Evolutionary conservation across 1,140 invertebrate genomes (phyloP), one percentile per base, ranked within the genome.

Genomic region (Mycetomoellerius zeteki): DNA sequence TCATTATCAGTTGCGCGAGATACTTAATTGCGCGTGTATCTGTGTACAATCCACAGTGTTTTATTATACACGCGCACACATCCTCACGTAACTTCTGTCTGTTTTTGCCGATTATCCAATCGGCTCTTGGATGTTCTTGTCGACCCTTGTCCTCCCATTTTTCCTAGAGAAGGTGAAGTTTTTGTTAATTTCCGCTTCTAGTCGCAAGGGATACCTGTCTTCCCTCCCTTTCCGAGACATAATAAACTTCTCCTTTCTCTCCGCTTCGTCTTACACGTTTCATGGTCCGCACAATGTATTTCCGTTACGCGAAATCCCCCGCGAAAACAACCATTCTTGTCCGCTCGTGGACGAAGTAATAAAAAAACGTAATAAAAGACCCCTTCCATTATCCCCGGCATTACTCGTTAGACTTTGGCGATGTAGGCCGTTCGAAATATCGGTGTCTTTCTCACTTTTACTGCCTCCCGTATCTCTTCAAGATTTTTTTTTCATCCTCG

Each of bases 191-290:
- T 88, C 60, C 52, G 78, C 19, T 69, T 67, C 52, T 19, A 60
- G 21, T 87, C 69, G 12, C 60, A 33, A 56, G 78, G 47, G 73
- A 84, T 71, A 19, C 24, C 21, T 58, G 54, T 75, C 24, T 73
- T 58, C 24, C 52, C 24, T n/a, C 54, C 4, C 8, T 54, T 56
- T 30, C 69, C 52, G 52, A 64, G 6, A 54, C 24, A 47, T 88
- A 88, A 88, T 85, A 89, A 89, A 88, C 62, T 60, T 21, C 16
- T 76, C 30, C 58, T 50, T 50, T 78, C 54, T 69, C 64, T 56
- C 77, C 14, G 12, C 69, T 60, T 73, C 33, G 37, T 62, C 52
- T 85, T 71, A 84, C 33, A 67, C 43, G 58, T 71, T 77, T 84
- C 80, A 72, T 24, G 19, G 2, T n/a, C 12, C 30, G 27, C 78